A percentile compares a stretch with the other conserved stretches of the same genome.
Evolutionary conservation across 2,888 invertebrate species (phyloP).

Genomic region (Thymelicus lineola): DNA sequence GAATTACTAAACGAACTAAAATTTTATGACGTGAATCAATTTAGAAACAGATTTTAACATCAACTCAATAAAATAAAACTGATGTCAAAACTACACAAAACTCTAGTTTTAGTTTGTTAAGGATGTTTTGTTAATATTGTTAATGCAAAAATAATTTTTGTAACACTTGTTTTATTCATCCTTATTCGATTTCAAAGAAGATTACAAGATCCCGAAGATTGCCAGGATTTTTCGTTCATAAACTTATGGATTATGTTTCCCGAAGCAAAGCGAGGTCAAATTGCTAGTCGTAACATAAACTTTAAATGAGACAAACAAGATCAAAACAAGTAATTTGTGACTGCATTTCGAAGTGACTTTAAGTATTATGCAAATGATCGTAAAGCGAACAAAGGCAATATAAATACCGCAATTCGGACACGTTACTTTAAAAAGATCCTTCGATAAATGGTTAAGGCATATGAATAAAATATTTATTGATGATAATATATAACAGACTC

Average conservation of each 20-base stretch:
- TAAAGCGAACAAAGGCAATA: conserved; percentile 60
- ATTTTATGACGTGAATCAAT: no score
- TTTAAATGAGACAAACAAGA: conserved; percentile 9
- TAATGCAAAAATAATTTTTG: no score
- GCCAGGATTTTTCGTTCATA: not conserved
- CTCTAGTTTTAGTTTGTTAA: no score
- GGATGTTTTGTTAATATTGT: no score
- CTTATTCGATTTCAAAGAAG: not conserved
- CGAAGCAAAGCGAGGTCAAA: conserved; percentile 8
- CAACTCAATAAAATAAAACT: no score
- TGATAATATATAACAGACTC: not conserved
- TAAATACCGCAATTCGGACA: conserved; percentile 46
- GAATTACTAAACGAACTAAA: no score
- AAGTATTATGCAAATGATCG: conserved; percentile 51
- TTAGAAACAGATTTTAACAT: no score
- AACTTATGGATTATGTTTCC: not conserved
- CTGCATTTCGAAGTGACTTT: conserved; percentile 14
- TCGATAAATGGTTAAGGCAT: not conserved
- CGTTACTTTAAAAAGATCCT: conserved; percentile 5
- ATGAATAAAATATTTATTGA: conserved; percentile 3
- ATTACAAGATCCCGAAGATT: not conserved
- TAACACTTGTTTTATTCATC: no score
- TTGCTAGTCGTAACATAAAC: conserved; percentile 7
- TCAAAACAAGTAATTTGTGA: conserved; percentile 13
- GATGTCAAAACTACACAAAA: no score